Evolutionary conservation across 2,888 invertebrate species (phyloP).

Genomic region (Dryomyza anilis): DNA sequence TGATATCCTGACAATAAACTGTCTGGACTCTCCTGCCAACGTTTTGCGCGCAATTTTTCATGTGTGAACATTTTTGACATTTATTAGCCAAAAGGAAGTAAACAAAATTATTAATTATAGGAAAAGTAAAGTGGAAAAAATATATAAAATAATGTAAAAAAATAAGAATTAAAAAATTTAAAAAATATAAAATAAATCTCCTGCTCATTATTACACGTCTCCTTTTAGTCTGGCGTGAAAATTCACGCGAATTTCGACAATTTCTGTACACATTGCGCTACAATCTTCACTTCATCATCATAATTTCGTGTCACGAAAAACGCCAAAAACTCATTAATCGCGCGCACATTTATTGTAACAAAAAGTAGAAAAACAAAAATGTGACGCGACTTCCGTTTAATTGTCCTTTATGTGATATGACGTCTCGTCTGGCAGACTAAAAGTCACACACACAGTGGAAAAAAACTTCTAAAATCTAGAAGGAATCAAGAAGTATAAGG

Average conservation of each 20-base stretch:
- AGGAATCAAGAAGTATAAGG: no score
- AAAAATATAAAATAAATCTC: not conserved
- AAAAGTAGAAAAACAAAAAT: conserved; percentile 1
- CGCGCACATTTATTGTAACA: no score
- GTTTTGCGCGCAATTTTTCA: conserved; percentile 3
- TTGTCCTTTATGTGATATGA: conserved; percentile 5
- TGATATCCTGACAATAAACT: conserved; percentile 14
- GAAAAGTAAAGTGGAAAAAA: not conserved
- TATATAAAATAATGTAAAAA: not conserved
- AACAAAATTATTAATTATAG: conserved; percentile 8
- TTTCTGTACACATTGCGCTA: not conserved
- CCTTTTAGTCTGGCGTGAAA: conserved; percentile 2
- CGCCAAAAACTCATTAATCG: conserved; percentile 13
- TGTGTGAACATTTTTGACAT: conserved; percentile 14
- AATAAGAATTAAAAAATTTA: not conserved
- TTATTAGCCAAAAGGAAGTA: conserved; percentile 2
- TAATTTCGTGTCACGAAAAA: conserved; percentile 1
- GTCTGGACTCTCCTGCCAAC: conserved; percentile 9
- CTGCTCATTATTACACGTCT: no score
- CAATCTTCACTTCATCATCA: not conserved
- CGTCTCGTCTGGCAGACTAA: not conserved
- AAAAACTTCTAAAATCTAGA: no score
- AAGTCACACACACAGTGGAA: no score
- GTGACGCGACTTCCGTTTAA: conserved; percentile 17
- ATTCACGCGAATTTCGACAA: conserved; percentile 9